Conservation (phyloP, 1,140 invertebrate species). For the Arion vulgaris region DNA sequence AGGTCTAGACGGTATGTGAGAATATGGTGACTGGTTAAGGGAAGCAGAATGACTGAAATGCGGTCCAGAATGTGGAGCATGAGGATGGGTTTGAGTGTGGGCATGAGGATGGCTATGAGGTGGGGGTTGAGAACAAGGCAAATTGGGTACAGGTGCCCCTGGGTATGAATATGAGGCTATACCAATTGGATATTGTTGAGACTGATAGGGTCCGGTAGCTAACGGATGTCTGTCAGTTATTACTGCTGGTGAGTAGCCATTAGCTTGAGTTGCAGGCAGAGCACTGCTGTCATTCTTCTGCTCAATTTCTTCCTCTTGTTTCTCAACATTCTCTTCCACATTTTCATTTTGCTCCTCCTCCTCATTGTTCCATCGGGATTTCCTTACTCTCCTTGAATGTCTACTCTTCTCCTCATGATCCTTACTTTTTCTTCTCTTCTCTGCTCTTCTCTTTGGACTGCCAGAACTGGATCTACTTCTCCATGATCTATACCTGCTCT, state of each 20-base stretch:
- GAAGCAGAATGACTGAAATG: not conserved
- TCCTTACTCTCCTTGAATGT: not conserved
- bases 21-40: not conserved
- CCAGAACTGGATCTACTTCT: constrained; percentile 17
- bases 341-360: not conserved
- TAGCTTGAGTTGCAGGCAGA: not conserved
- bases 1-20: not conserved
- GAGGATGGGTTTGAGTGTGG: not conserved
- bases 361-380: constrained; percentile 7
- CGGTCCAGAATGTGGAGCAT: not conserved
- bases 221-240: not conserved
- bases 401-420: constrained; percentile 10
- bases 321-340: constrained; percentile 5
- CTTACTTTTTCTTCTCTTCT: not conserved
- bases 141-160: not conserved
- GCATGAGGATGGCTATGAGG: constrained; percentile 2
- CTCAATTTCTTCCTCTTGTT: not conserved
- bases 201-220: not conserved
- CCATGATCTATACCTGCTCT: not conserved
- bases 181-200: not conserved
- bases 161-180: not conserved
- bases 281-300: constrained; percentile 2
- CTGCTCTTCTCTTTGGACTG: not conserved
- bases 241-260: not conserved
- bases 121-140: not conserved